phyloP scores from a whole-genome alignment of 2,888 invertebrate species.

The Drosophila macrospina region DNA sequence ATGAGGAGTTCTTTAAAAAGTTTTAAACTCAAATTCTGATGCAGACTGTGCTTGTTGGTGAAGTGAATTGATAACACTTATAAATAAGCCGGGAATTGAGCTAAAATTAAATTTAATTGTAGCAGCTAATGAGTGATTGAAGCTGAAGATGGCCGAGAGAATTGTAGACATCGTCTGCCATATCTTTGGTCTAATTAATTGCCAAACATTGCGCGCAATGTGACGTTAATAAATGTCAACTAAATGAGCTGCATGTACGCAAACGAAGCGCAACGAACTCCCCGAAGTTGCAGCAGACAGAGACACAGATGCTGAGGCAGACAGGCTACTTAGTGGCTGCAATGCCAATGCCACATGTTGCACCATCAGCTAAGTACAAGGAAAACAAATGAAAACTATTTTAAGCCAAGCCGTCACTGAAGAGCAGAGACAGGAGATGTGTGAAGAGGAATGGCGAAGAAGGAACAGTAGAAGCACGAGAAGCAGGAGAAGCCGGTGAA shows the following conservation, averaged over 20 bases:
- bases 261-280: slow-evolving; percentile 67
- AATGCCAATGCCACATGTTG: slow-evolving; percentile 80
- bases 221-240: slow-evolving; percentile 82
- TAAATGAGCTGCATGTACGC: slow-evolving; percentile 78
- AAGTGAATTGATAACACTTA: slow-evolving; percentile 38
- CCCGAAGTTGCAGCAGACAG: slow-evolving; percentile 30
- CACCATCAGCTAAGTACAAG: slow-evolving; percentile 55
- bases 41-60: too few species aligned
- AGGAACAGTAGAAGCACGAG: too few species aligned
- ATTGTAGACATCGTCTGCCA: slow-evolving; percentile 42
- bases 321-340: slow-evolving; percentile 76
- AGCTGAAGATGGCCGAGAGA: slow-evolving; percentile 10
- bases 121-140: slow-evolving; percentile 48
- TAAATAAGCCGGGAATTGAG: slow-evolving; percentile 52
- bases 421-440: slow-evolving; percentile 22
- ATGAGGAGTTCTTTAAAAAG: background rate
- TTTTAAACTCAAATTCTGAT: background rate
- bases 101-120: slow-evolving; percentile 31
- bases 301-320: slow-evolving; percentile 63
- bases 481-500: too few species aligned
- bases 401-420: slow-evolving; percentile 56
- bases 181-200: slow-evolving; percentile 73
- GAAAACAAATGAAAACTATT: slow-evolving; percentile 79
- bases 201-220: slow-evolving; percentile 80
- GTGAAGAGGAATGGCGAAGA: background rate